phyloP scores from a whole-genome alignment of 2,797 vertebrate species.

The Lindbergichthys nudifrons region DNA sequence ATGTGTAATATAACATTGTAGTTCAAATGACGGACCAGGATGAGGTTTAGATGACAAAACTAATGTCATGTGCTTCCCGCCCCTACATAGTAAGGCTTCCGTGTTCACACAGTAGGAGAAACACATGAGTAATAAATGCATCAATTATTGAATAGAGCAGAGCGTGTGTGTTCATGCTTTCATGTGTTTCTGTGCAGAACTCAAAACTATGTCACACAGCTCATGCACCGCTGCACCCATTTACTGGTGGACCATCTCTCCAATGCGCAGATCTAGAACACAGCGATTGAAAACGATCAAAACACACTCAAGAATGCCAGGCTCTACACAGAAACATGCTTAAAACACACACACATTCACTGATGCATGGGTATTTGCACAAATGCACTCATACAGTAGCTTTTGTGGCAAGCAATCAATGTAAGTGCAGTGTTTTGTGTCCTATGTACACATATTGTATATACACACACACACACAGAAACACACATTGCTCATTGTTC shows the following conservation, averaged over 20 bases:
- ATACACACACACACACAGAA: constrained; percentile 25
- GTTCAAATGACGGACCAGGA: constrained; percentile 2
- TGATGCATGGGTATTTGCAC: constrained; percentile 57
- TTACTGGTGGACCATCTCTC: constrained; percentile 73
- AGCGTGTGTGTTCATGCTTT: constrained; percentile 10
- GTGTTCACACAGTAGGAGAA: constrained; percentile 12
- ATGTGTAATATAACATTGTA: neutral
- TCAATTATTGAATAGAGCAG: constrained; percentile 63
- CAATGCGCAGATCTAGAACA: constrained; percentile 71
- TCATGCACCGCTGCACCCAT: constrained; percentile 75
- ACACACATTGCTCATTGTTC: constrained; percentile 9
- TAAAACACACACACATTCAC: constrained; percentile 28
- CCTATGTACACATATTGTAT: constrained; percentile 31
- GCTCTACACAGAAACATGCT: constrained; percentile 44
- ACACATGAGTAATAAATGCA: constrained; percentile 20
- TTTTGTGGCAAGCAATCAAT: constrained; percentile 55
- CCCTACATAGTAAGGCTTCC: constrained; percentile 9
- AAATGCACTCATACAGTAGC: constrained; percentile 41
- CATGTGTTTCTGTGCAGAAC: constrained; percentile 38
- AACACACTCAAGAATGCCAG: constrained; percentile 68
- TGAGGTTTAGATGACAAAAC: neutral
- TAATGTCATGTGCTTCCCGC: constrained; percentile 1
- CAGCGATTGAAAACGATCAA: constrained; percentile 81
- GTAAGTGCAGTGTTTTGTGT: constrained; percentile 62
- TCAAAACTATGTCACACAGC: constrained; percentile 75